Conservation (phyloP, 2,113 vertebrate genomes). For the Mastomys natalensis region DNA sequence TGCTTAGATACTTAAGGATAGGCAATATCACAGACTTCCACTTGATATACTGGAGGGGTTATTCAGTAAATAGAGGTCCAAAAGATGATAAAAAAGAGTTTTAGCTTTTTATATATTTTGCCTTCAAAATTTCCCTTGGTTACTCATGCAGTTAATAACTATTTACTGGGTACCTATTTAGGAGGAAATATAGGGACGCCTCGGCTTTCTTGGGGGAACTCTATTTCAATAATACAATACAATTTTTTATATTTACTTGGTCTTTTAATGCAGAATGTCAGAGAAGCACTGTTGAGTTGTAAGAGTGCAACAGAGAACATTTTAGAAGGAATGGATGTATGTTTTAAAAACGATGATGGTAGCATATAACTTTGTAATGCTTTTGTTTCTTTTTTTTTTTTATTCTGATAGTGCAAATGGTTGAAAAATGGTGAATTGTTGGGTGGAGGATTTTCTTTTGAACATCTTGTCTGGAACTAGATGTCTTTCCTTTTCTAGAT, state of each 20-base stretch:
- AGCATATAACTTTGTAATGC: background rate
- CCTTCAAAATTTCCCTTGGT: background rate
- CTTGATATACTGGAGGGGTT: background rate
- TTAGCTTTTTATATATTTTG: conserved; percentile 34
- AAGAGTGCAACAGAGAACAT: background rate
- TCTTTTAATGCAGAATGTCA: background rate
- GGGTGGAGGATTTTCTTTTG: background rate
- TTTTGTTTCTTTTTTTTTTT: conserved; percentile 6
- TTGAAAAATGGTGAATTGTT: background rate
- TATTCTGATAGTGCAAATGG: background rate
- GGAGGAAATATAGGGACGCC: background rate
- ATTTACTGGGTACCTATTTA: conserved; percentile 16
- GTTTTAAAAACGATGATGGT: background rate
- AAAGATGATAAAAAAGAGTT: background rate
- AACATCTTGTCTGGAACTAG: background rate
- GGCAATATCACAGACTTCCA: background rate
- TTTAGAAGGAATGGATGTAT: background rate
- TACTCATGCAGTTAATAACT: background rate
- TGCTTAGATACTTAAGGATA: background rate
- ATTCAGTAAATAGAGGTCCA: background rate
- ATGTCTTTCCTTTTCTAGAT: background rate
- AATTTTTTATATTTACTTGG: background rate
- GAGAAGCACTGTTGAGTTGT: background rate
- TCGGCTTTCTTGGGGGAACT: conserved; percentile 1
- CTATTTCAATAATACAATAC: background rate